These are phyloP conservation scores for Coracopsis vasa DNA, from an alignment of 2,113 vertebrate genomes.

Conservation along the genomic window DNA sequence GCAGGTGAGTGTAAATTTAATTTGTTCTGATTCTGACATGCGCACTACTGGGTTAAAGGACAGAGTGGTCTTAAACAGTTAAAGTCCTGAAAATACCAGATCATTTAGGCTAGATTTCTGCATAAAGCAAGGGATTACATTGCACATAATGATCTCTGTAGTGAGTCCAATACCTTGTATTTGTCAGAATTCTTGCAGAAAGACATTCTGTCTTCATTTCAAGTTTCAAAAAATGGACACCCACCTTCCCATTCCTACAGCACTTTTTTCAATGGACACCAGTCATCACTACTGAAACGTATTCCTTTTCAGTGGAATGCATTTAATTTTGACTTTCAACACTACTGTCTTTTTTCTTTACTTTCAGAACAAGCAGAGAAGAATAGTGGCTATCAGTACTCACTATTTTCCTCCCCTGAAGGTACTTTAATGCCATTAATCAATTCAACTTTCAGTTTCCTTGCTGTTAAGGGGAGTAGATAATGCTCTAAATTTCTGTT, in stretches of 20 bases:
- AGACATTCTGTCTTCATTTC: background rate
- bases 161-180: background rate
- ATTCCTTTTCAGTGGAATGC: background rate
- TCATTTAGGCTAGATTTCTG: background rate
- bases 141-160: constrained; percentile 1
- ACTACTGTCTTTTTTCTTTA: background rate
- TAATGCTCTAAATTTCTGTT: background rate
- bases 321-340: constrained; percentile 25
- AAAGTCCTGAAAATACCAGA: background rate
- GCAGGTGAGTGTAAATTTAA: background rate
- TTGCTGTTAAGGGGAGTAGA: background rate
- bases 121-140: background rate
- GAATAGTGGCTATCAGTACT: background rate
- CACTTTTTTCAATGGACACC: background rate
- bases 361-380: background rate
- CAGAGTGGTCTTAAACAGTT: background rate
- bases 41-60: background rate
- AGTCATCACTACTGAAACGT: background rate
- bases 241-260: background rate
- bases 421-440: background rate
- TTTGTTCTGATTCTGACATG: background rate
- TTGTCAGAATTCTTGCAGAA: background rate
- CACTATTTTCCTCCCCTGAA: background rate
- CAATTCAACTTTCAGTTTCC: background rate
- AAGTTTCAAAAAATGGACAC: constrained; percentile 4